These are phyloP conservation scores for Anhinga rufa DNA, from an alignment of 2,113 vertebrate genomes.

Conservation along the genomic window DNA sequence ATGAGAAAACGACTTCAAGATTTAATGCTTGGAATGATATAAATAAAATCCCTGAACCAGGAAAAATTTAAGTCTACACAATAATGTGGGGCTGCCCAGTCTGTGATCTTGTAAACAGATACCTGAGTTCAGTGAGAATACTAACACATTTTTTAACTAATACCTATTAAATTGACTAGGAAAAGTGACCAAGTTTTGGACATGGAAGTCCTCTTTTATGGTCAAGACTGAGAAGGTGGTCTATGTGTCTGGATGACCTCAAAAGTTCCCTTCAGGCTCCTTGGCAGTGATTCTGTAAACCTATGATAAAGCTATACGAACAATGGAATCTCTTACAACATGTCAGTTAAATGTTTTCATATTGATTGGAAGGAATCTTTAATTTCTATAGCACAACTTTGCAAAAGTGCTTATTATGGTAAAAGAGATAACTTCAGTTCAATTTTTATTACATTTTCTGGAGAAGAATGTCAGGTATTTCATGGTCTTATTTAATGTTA, in stretches of 20 bases:
- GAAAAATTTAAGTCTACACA: neutral
- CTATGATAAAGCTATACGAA: fast-evolving
- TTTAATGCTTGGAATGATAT: neutral
- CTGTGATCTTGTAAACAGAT: neutral
- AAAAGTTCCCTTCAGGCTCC: neutral
- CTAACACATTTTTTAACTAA: neutral
- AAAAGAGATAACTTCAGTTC: neutral
- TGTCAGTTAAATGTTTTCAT: neutral
- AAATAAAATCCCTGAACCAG: neutral
- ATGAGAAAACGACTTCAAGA: neutral
- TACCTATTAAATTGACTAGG: neutral
- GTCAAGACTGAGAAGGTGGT: neutral
- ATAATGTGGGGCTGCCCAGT: neutral
- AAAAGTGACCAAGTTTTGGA: neutral
- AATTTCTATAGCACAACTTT: neutral
- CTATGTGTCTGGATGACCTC: neutral
- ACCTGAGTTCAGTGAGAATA: neutral
- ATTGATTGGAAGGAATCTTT: neutral
- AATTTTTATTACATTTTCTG: neutral
- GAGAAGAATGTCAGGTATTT: neutral
- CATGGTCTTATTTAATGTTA: neutral
- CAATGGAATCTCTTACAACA: neutral
- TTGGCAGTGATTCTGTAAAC: neutral
- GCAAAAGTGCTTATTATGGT: neutral
- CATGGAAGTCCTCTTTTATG: neutral